Base-by-base conservation (phyloP, 2,888 invertebrate genomes). In the Shargacucullia verbasci region DNA sequence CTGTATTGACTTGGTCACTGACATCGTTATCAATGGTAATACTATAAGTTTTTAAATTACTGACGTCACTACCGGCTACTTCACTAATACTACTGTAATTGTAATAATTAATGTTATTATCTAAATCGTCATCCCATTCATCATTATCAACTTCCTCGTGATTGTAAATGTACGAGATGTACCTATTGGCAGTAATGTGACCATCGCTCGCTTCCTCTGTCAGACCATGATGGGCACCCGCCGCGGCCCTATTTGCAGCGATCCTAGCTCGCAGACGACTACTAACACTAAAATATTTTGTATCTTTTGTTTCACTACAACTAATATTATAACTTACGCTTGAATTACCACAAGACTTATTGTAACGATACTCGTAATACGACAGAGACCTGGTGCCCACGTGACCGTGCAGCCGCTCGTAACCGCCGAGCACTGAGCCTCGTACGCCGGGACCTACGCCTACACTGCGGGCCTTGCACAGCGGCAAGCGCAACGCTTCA, bases 311-410 rank as follows among this genome's bases (percentile, higher is more conserved):
- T 54, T 37, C 9, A 14, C 13, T 11, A n/a, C 10, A n/a, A 10
- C 7, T 53, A 60, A 14, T 20, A 11, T 8, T 27, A 44, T 7
- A 37, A 37, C 9, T 35, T 13, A 9, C 2, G 11, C 43, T 31
- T 13, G 14, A 6, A 14, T 4, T 33, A 31, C 4, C 9, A 25
- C 13, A 2, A 15, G 10, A 8, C 7, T 49, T 38, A 34, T 1
- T 29, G 10, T 33, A n/a, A n/a, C 59, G 49, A 10, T 39, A 37
- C 0, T 37, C 15, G 9, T 37, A 33, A 41, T 41, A 59, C n/a
- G 41, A 37, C 0, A 41, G 25, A 35, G 11, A 31, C 8, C 48
- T 37, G n/a, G 31, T 10, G n/a, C 41, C 48, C 27, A 48, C 6
- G n/a, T 12, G n/a, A 8, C 38, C n/a, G 10, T 27, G 4, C 8